These are phyloP conservation scores for Pantala flavescens DNA, from an alignment of 1,140 invertebrate species.

Conservation along the genomic window DNA sequence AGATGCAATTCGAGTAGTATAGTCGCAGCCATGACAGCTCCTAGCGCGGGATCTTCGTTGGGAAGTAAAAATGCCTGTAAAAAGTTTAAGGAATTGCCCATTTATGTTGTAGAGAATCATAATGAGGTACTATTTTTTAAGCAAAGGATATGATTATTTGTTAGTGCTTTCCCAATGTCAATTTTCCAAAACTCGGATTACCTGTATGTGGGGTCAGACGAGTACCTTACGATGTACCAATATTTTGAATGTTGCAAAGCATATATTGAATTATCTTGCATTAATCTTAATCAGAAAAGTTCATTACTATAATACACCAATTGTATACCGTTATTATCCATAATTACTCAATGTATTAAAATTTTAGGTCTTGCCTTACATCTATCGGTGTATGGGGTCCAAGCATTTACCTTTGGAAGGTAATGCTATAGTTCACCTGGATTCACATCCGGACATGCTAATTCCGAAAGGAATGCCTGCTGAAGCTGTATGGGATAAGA, in stretches of 20 bases:
- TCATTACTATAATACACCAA: neutral
- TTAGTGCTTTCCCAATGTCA: too few species aligned
- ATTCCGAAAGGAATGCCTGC: constrained; percentile 63
- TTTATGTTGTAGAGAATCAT: constrained; percentile 66
- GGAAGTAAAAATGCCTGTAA: neutral
- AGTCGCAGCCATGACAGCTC: neutral
- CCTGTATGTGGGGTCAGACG: too few species aligned
- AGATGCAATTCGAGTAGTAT: too few species aligned
- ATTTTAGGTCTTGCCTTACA: constrained; percentile 39
- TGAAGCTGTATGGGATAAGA: constrained; percentile 53
- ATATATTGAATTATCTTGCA: too few species aligned
- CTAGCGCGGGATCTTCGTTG: neutral
- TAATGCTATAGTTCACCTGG: constrained; percentile 71
- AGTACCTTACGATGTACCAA: too few species aligned
- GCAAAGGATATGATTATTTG: too few species aligned
- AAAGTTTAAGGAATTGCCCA: constrained; percentile 49
- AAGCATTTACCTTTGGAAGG: constrained; percentile 66
- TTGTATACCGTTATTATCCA: neutral
- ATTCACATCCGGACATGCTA: constrained; percentile 84
- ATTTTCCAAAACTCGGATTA: too few species aligned
- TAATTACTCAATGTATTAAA: neutral
- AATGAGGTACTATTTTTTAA: constrained; percentile 48
- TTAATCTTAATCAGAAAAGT: constrained; percentile 22
- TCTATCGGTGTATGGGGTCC: constrained; percentile 72
- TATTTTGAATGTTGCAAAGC: too few species aligned